Conservation (phyloP, 1,140 invertebrate genomes). For the Andrena cerasifolii region DNA sequence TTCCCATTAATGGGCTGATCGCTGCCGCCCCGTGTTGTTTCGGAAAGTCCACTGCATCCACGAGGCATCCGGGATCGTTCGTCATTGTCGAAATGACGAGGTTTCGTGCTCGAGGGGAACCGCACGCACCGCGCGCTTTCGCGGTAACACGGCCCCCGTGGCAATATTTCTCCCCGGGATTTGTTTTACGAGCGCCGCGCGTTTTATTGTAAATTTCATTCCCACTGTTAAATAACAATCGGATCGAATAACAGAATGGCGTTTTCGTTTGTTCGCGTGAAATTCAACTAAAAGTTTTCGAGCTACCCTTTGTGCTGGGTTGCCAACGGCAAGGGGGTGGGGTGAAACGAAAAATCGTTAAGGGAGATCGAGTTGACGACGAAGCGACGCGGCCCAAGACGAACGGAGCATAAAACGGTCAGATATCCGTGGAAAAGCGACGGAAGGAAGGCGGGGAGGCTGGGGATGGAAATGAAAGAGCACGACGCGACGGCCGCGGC, state of each 20-base stretch:
- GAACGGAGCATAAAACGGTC: neutral
- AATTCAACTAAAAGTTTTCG: conserved; percentile 43
- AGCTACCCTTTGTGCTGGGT: conserved; percentile 9
- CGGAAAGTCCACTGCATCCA: conserved; percentile 36
- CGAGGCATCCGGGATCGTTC: conserved; percentile 10
- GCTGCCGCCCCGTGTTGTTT: conserved; percentile 47
- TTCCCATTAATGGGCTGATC: conserved; percentile 58
- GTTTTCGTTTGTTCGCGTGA: neutral
- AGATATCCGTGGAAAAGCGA: conserved; percentile 15
- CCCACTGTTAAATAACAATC: neutral
- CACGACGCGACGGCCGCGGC: neutral
- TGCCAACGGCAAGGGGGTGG: neutral
- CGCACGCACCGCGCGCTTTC: no score
- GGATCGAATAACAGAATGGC: neutral
- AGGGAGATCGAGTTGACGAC: conserved; percentile 13
- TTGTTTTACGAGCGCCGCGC: neutral
- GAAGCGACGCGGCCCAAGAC: neutral
- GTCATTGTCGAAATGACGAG: conserved; percentile 10
- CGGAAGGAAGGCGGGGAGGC: neutral
- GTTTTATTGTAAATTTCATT: neutral
- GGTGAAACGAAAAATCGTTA: conserved; percentile 32
- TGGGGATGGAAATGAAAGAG: conserved; percentile 8
- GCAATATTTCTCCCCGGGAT: neutral
- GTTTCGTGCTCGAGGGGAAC: neutral
- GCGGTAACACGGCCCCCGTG: conserved; percentile 2